A percentile compares a stretch with the other conserved stretches of the same genome.
phyloP scores from a whole-genome alignment of 2,797 vertebrate genomes.

The Neostethus bicornis region DNA sequence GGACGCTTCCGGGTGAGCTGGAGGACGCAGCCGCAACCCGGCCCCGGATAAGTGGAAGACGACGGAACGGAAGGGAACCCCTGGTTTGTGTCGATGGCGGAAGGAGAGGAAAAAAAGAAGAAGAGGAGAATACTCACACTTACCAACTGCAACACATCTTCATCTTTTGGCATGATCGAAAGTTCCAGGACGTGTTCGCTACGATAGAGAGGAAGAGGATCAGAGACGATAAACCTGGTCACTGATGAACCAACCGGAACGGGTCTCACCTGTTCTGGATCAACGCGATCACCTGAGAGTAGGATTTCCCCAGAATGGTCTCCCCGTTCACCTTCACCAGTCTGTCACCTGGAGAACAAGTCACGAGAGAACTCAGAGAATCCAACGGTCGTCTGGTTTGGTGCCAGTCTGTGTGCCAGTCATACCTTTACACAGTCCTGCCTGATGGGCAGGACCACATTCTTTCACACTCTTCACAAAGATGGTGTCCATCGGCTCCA shows the following conservation, averaged over 20 bases:
- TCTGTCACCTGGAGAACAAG: constrained; percentile 90
- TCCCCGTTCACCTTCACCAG: constrained; percentile 95
- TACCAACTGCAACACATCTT: constrained; percentile 97
- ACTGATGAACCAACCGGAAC: neutral
- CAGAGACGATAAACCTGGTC: neutral
- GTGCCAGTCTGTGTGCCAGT: neutral
- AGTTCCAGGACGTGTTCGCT: constrained; percentile 91
- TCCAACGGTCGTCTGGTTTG: too few relatives aligned
- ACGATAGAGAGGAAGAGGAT: constrained; percentile 6
- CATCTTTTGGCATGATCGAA: constrained; percentile 95
- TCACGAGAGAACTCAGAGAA: constrained; percentile 16
- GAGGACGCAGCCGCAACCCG: too few relatives aligned
- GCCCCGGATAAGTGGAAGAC: too few relatives aligned
- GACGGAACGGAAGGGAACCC: too few relatives aligned
- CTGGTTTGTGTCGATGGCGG: too few relatives aligned
- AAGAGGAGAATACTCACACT: constrained; percentile 83
- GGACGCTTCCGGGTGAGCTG: too few relatives aligned
- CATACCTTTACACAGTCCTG: constrained; percentile 91
- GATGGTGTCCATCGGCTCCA: constrained; percentile 98
- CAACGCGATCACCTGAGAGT: constrained; percentile 94
- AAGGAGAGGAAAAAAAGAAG: constrained; percentile 53
- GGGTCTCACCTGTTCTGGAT: constrained; percentile 83
- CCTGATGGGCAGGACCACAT: constrained; percentile 88
- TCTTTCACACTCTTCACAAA: constrained; percentile 96
- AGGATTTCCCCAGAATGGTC: constrained; percentile 92